Evolutionary conservation across 2,888 invertebrate genomes (phyloP), one percentile per base, ranked within the genome.

Genomic region (Drosophila koepferae): DNA sequence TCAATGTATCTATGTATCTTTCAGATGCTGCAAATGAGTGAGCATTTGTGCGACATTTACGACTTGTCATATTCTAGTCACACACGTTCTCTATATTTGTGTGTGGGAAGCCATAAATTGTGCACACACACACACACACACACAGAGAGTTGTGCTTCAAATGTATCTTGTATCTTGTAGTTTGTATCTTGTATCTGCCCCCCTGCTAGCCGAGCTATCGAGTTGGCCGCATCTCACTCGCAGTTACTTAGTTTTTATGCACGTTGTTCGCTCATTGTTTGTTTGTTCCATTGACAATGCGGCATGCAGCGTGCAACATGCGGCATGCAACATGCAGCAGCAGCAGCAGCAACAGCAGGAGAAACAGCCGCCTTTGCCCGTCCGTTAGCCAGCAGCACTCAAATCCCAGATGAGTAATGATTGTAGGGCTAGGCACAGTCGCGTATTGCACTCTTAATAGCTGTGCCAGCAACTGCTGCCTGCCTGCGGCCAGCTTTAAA

Each of bases 31-130:
- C 62, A 68, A 78, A 72, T 72, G 66, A 78, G 67, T 64, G 72
- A 77, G 77, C 71, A 77, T 75, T 74, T 80, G 65, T 60, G 63
- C 71, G 76, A 75, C 86, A 81, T 84, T 86, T 86, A 86, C 83
- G 88, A 87, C 85, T 82, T 87, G 85, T 87, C 88, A 85, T 89
- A 87, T 87, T 83, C 82, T 74, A 41, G 40, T 46, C 59, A 18
- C 49, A 40, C 68, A 80, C 51, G 53, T 38, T 8, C 31, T 7
- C 6, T 20, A 18, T 23, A 16, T 36, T 12, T 18, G 14, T 74
- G 85, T 80, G 89, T 89, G 89, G 85, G 85, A 77, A 87, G 88
- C 72, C 62, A 87, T 85, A 85, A 89, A 89, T 87, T 89, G 77
- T 65, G 74, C 62, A 80, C 60, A 73, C 74, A 66, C 80, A 74